A percentile compares a stretch with the other conserved stretches of the same genome.
Evolutionary conservation across 2,113 vertebrate genomes (phyloP).

Genomic region (Sinocyclocheilus maitianheensis): DNA sequence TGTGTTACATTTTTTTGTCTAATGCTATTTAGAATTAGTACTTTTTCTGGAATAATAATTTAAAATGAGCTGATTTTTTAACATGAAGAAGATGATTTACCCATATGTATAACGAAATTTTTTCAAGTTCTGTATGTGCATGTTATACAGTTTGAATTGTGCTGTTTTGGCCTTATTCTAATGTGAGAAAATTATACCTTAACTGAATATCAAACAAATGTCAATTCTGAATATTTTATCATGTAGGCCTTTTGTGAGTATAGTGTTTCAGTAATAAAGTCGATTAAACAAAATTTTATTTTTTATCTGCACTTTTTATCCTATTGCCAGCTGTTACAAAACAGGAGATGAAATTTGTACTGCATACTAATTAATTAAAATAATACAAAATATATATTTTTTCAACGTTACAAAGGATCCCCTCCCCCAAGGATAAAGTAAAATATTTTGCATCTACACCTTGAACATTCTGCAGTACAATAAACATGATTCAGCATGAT

Average conservation of each 20-base stretch:
- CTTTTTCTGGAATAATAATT: neutral
- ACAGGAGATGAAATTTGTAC: neutral
- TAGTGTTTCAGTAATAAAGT: conserved; percentile 23
- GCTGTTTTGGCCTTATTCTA: neutral
- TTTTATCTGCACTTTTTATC: neutral
- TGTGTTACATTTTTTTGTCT: neutral
- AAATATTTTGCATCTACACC: neutral
- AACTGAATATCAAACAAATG: neutral
- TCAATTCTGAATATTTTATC: neutral
- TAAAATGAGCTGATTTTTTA: conserved; percentile 20
- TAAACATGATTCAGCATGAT: neutral
- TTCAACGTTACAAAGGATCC: neutral
- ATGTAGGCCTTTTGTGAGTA: conserved; percentile 18
- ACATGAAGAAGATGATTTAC: neutral
- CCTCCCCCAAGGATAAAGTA: neutral
- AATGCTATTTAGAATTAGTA: conserved; percentile 7
- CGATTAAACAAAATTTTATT: neutral
- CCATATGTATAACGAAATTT: neutral
- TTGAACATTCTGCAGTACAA: neutral
- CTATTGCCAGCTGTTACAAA: neutral
- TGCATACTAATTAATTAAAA: neutral
- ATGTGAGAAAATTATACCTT: neutral
- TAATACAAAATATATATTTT: neutral
- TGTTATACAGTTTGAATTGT: neutral
- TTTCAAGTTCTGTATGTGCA: neutral